phyloP scores from a whole-genome alignment of 2,797 vertebrate genomes.

The Crossoptilon crossoptilon region DNA sequence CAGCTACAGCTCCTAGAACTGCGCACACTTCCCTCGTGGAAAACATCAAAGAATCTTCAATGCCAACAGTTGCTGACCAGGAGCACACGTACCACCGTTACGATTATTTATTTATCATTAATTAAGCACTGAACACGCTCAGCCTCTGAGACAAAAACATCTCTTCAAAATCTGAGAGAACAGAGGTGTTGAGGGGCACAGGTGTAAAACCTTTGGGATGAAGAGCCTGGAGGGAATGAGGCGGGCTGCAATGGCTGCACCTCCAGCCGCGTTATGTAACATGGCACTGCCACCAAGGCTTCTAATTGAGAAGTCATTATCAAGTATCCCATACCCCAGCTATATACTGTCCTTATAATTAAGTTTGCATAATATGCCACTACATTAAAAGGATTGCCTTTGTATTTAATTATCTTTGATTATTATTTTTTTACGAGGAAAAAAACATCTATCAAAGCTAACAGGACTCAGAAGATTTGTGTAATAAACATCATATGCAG shows the following conservation, averaged over 20 bases:
- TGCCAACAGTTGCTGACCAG: slow-evolving; percentile 46
- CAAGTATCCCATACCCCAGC: background rate
- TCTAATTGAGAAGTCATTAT: background rate
- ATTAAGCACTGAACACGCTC: background rate
- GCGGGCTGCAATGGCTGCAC: background rate
- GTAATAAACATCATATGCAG: slow-evolving; percentile 81
- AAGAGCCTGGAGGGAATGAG: background rate
- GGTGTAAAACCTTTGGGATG: background rate
- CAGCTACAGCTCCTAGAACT: slow-evolving; percentile 7
- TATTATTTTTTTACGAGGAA: slow-evolving; percentile 53
- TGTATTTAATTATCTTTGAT: slow-evolving; percentile 71
- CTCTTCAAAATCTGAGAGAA: background rate
- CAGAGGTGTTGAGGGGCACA: background rate
- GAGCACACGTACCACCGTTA: background rate
- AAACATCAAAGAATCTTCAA: slow-evolving; percentile 54
- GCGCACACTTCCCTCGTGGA: slow-evolving; percentile 2
- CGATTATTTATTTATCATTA: slow-evolving; percentile 35
- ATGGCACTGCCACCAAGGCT: background rate
- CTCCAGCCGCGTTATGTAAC: background rate
- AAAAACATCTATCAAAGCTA: slow-evolving; percentile 78
- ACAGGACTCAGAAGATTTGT: slow-evolving; percentile 80
- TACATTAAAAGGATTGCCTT: slow-evolving; percentile 76
- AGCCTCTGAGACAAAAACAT: background rate
- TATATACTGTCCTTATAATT: slow-evolving; percentile 67
- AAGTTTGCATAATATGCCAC: slow-evolving; percentile 51